Evolutionary conservation across 2,113 vertebrate species (phyloP).

Genomic region (Antennarius striatus): DNA sequence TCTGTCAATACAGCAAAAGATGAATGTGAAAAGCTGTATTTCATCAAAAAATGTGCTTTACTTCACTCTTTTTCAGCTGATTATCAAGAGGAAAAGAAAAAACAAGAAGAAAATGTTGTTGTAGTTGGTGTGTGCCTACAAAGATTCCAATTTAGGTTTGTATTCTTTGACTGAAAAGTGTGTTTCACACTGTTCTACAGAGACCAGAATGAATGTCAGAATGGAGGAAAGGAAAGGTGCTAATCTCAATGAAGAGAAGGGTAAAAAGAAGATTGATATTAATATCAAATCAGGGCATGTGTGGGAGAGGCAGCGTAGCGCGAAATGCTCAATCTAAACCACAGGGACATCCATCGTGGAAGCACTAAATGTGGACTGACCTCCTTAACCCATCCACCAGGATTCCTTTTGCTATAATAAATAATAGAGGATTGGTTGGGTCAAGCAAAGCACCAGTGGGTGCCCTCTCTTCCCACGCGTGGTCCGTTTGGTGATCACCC

Average conservation of each 20-base stretch:
- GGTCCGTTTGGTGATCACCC: conserved; percentile 63
- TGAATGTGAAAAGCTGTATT: too few relatives aligned
- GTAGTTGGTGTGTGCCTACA: conserved; percentile 1
- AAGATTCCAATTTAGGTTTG: conserved; percentile 46
- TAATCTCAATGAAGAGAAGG: conserved; percentile 75
- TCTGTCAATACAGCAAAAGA: conserved; percentile 5
- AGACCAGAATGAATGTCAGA: conserved; percentile 63
- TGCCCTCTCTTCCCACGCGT: conserved; percentile 49
- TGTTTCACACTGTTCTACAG: conserved; percentile 39
- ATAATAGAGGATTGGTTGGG: conserved; percentile 79
- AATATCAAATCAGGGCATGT: conserved; percentile 79
- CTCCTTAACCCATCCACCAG: conserved; percentile 73
- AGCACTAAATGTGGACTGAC: conserved; percentile 81
- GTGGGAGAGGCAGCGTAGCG: conserved; percentile 77
- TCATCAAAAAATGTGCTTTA: too few relatives aligned
- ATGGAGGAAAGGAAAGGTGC: conserved; percentile 45
- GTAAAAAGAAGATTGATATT: conserved; percentile 80
- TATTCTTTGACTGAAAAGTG: conserved; percentile 45
- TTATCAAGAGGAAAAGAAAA: too few relatives aligned
- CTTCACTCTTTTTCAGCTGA: too few relatives aligned
- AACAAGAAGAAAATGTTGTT: too few relatives aligned
- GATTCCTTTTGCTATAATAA: conserved; percentile 75
- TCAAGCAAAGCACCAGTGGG: conserved; percentile 66
- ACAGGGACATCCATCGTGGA: conserved; percentile 46
- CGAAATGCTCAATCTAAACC: conserved; percentile 84